A percentile compares a stretch with the other conserved stretches of the same genome.
Conservation (phyloP, 1,140 invertebrate genomes). For the Nymphalis io region DNA sequence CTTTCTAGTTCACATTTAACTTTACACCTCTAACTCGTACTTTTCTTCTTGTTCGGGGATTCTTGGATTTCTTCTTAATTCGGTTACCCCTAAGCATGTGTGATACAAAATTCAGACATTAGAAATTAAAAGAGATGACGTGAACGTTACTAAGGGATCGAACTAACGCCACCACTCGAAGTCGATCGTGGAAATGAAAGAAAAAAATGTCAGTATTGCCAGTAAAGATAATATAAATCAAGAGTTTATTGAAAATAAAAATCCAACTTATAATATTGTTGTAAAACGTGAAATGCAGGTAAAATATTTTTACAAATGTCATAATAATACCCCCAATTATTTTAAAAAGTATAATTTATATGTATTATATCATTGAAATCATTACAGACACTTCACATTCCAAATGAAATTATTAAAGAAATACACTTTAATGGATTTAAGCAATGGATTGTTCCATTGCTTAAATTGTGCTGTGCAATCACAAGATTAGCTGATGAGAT, state of each 20-base stretch:
- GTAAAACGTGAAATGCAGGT: no score
- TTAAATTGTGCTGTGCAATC: no score
- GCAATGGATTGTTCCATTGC: no score
- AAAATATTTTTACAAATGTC: no score
- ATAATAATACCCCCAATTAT: no score
- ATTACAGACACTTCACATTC: no score
- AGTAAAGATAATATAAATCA: slow-evolving; percentile 8
- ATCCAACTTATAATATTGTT: no score
- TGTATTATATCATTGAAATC: no score
- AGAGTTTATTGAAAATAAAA: neutral
- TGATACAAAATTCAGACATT: slow-evolving; percentile 75
- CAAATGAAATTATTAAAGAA: no score
- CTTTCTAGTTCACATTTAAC: slow-evolving; percentile 78
- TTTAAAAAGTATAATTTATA: no score
- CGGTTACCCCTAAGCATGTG: slow-evolving; percentile 79
- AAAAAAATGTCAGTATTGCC: slow-evolving; percentile 47
- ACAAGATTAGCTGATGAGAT: no score
- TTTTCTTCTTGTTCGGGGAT: slow-evolving; percentile 78
- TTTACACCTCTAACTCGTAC: slow-evolving; percentile 58
- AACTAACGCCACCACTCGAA: slow-evolving; percentile 64
- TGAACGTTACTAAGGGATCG: slow-evolving; percentile 71
- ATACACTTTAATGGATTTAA: no score
- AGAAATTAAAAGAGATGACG: slow-evolving; percentile 75
- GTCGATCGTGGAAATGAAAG: slow-evolving; percentile 67
- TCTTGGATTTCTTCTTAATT: slow-evolving; percentile 76